These are phyloP conservation scores for Ctena decussata DNA, from an alignment of 2,888 invertebrate species.

Conservation along the genomic window DNA sequence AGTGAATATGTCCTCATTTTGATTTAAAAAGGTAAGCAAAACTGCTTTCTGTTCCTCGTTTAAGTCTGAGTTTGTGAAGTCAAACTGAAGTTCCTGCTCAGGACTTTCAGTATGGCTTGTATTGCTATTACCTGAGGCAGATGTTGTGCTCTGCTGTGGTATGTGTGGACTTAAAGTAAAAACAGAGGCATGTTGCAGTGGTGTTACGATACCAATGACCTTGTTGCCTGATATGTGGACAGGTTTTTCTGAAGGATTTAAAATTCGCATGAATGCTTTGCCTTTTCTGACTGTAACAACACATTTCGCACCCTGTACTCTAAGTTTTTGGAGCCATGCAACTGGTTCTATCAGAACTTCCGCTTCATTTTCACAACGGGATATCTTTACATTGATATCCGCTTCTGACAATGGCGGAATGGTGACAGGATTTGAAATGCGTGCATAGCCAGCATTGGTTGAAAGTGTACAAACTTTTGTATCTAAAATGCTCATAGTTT, in stretches of 20 bases:
- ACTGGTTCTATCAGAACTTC: constrained; percentile 28
- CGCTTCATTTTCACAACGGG: not conserved
- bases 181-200: not conserved
- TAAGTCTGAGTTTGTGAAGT: constrained; percentile 14
- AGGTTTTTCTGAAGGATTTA: constrained; percentile 31
- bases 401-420: constrained; percentile 5
- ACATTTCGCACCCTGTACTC: constrained; percentile 42
- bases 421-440: not conserved
- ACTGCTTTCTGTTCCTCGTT: constrained; percentile 14
- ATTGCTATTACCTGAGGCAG: not conserved
- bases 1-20: constrained; percentile 31
- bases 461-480: constrained; percentile 1
- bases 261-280: constrained; percentile 18
- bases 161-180: constrained; percentile 1
- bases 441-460: constrained; percentile 20
- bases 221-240: constrained; percentile 35
- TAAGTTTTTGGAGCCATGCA: constrained; percentile 4
- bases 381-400: not conserved
- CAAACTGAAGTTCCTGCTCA: not conserved
- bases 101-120: not conserved
- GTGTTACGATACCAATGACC: constrained; percentile 25
- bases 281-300: constrained; percentile 36
- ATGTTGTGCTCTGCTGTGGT: not conserved
- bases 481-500: constrained; percentile 23
- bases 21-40: not conserved